Conservation (phyloP, 2,113 vertebrate genomes). For the Hippocampus abdominalis region DNA sequence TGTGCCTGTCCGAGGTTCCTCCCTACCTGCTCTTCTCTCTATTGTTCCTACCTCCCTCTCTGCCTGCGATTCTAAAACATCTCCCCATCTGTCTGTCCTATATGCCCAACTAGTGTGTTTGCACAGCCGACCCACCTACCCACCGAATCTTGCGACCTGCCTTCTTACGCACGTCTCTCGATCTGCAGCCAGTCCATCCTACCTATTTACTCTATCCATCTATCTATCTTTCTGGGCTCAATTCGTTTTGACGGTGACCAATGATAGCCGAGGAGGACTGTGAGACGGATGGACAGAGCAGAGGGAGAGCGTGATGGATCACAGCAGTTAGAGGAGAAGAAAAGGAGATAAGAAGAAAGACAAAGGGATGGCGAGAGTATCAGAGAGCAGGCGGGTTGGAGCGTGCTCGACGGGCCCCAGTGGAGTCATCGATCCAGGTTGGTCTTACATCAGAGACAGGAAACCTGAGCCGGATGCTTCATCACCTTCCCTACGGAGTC, state of each 20-base stretch:
- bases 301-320: slow-evolving; percentile 38
- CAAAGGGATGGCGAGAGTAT: slow-evolving; percentile 53
- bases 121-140: background rate
- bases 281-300: slow-evolving; percentile 14
- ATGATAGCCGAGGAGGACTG: background rate
- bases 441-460: slow-evolving; percentile 74
- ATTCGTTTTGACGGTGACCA: slow-evolving; percentile 22
- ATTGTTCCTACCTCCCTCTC: background rate
- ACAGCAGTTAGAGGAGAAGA: slow-evolving; percentile 39
- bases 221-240: background rate
- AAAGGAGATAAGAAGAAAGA: slow-evolving; percentile 46
- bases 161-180: background rate
- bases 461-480: slow-evolving; percentile 71
- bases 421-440: slow-evolving; percentile 69
- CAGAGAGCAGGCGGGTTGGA: slow-evolving; percentile 55
- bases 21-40: background rate
- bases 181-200: background rate
- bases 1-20: background rate
- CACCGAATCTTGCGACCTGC: background rate
- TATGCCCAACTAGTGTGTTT: background rate
- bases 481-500: slow-evolving; percentile 67
- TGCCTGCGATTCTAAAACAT: background rate
- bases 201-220: background rate
- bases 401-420: slow-evolving; percentile 66
- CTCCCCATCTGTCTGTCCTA: background rate